Evolutionary conservation across 2,888 invertebrate genomes (phyloP), one percentile per base, ranked within the genome.

Genomic region (Cephus pygmeus): DNA sequence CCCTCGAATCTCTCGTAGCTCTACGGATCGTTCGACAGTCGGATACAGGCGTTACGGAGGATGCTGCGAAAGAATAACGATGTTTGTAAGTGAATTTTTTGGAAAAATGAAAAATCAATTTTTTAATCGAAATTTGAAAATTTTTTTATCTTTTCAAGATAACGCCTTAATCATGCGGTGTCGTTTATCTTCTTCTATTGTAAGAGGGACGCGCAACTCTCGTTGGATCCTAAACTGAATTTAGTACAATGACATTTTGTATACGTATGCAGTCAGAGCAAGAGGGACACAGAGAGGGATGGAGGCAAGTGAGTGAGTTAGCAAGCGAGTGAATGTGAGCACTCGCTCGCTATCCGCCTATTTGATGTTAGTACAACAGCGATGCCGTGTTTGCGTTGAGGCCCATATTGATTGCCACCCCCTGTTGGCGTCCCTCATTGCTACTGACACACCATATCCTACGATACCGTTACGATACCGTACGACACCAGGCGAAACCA

Each of bases 301-400:
- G 56, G 56, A 23, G 56, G 9, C 56, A 23, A 56, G 56, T 9
- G 56, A 56, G 56, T 40, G 40, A 40, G 40, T 40, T 40, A 23
- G 40, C 40, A 40, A 40, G 40, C 15, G 23, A 40, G 40, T 56
- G 56, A 23, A 56, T 56, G 85, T 86, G 88, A 87, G 86, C 85
- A 79, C 79, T 76, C 86, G 88, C 86, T 90, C 88, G 90, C 90
- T 89, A 90, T 91, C 90, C 91, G 91, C 90, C 91, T 91, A 91
- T 91, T 91, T 91, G 91, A 91, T 91, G 91, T 91, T 91, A 90
- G 91, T 91, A 91, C 91, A 91, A 91, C 90, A 90, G 89, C 88
- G 88, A 90, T 87, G 87, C 88, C 90, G 90, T 91, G 91, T 91
- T 91, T 91, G 91, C 90, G 89, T 90, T 91, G 90, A 91, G 91